phyloP scores from a whole-genome alignment of 2,797 vertebrate genomes.

The Melopsittacus undulatus region DNA sequence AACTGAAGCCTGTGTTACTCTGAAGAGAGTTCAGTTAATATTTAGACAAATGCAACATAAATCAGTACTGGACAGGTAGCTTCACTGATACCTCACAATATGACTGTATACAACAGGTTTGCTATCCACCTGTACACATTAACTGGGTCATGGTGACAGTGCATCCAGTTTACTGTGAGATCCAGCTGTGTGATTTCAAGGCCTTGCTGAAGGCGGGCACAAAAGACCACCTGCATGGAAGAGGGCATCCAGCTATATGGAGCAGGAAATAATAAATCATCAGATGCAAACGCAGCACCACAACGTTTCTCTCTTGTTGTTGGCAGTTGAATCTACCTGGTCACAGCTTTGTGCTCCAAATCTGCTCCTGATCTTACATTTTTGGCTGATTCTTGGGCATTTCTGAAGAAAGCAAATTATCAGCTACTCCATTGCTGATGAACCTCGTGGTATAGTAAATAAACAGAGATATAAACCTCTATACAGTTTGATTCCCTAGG shows the following conservation, averaged over 20 bases:
- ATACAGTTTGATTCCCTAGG: not conserved
- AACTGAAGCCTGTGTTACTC: fast-evolving
- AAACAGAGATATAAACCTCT: not conserved
- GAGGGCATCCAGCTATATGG: not conserved
- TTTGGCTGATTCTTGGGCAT: not conserved
- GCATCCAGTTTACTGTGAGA: not conserved
- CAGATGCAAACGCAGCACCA: not conserved
- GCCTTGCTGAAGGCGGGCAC: not conserved
- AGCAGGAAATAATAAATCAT: not conserved
- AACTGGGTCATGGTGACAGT: not conserved
- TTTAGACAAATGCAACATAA: not conserved
- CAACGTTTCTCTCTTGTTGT: not conserved
- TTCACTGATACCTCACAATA: not conserved
- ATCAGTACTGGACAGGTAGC: fast-evolving
- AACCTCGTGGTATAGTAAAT: not conserved
- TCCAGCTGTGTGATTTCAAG: not conserved
- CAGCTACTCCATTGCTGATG: not conserved
- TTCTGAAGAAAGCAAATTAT: not conserved
- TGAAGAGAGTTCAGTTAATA: not conserved
- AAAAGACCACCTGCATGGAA: not conserved
- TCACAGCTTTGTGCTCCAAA: not conserved
- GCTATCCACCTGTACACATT: not conserved
- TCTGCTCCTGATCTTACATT: not conserved
- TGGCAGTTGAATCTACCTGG: not conserved
- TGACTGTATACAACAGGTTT: not conserved